phyloP scores from a whole-genome alignment of 2,797 vertebrate species.

The Caiman crocodilus region DNA sequence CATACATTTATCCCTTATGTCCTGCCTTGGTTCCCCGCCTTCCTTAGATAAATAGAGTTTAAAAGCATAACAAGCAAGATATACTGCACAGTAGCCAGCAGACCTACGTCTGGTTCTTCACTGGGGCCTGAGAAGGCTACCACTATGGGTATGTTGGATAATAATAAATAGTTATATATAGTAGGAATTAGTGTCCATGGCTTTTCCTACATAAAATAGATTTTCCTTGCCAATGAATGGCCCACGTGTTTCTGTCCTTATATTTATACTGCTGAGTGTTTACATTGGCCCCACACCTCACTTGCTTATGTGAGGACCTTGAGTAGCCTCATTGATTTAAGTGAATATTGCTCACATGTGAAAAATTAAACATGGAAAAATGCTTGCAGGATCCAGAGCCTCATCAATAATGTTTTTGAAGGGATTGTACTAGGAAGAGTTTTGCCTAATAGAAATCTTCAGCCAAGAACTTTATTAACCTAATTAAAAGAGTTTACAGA shows the following conservation, averaged over 20 bases:
- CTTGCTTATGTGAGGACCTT: background rate
- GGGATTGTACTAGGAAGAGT: background rate
- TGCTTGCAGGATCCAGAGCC: accelerated
- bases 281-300: background rate
- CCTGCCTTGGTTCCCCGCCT: background rate
- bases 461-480: accelerated
- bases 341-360: accelerated
- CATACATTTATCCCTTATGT: too few species aligned
- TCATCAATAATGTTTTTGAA: background rate
- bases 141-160: background rate
- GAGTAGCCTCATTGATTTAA: background rate
- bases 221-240: background rate
- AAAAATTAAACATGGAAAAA: background rate
- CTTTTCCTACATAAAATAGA: background rate
- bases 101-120: background rate
- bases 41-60: background rate
- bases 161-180: background rate
- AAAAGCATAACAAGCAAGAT: background rate
- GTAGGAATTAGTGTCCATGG: accelerated
- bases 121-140: background rate
- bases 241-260: background rate
- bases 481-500: background rate
- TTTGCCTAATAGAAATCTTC: background rate
- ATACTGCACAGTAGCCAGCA: background rate
- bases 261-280: background rate